A percentile compares a stretch with the other conserved stretches of the same genome.
Evolutionary conservation across 2,888 invertebrate species (phyloP).

Genomic region (Dicycla oo): DNA sequence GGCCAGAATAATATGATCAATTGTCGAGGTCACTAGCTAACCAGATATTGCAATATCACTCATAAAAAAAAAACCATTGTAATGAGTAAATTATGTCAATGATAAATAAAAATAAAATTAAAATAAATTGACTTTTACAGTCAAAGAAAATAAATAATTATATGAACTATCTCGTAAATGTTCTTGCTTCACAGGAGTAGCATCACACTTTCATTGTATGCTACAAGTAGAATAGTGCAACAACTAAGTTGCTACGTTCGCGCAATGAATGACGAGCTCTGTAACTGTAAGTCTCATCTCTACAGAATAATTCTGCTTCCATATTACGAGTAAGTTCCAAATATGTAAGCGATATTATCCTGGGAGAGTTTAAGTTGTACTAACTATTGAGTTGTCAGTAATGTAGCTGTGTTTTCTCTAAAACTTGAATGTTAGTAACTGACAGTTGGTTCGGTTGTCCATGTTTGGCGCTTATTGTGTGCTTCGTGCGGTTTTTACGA

Average conservation of each 20-base stretch:
- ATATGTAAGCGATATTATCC: constrained; percentile 11
- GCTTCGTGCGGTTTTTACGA: no score
- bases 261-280: constrained; percentile 20
- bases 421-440: neutral
- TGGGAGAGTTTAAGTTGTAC: neutral
- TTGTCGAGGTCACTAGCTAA: no score
- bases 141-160: no score
- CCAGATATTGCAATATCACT: no score
- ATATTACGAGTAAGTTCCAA: constrained; percentile 16
- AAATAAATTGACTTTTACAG: no score
- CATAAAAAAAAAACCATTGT: no score
- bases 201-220: constrained; percentile 14
- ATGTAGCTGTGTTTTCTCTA: neutral
- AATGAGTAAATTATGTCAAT: no score
- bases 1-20: no score
- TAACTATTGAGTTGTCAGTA: neutral
- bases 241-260: constrained; percentile 26
- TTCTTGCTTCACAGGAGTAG: neutral
- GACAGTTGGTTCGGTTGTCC: neutral
- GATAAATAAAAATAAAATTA: no score
- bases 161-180: no score
- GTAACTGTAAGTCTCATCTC: constrained; percentile 18
- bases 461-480: neutral
- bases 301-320: constrained; percentile 15
- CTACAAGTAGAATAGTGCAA: constrained; percentile 3